Base-by-base conservation (phyloP, 2,888 invertebrate species). In the Aspidapion aeneum region DNA sequence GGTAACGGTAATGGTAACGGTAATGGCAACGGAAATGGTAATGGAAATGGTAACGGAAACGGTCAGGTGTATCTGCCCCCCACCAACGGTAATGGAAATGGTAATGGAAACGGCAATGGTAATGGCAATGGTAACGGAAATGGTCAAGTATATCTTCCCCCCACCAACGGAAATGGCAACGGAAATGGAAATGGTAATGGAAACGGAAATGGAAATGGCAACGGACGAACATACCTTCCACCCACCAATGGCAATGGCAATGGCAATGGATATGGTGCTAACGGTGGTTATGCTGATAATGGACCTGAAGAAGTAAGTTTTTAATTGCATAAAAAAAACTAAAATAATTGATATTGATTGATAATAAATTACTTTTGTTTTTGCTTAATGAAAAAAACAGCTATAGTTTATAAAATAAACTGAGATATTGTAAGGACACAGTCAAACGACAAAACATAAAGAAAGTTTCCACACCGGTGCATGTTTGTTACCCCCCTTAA, bases 161-260 rank as follows among this genome's bases (percentile, higher is more conserved):
- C 70, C 9, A 63, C 61, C n/a, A 67, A 67, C 35, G 65, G 63
- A 18, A 68, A 71, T 48, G 62, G 63, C 12, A 62, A 62, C 52
- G 49, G 49, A 48, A 61, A 62, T 16, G 68, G 66, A 48, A 66
- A 67, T 59, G 51, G 57, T n/a, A 77, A 50, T 58, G 62, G 68
- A 69, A 17, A 67, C 63, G 54, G 61, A 55, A 63, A 63, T 52
- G 58, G 48, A 20, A 63, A 66, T 55, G 67, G 70, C 17, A 63
- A 73, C 51, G 73, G 72, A 2, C 70, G 70, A 55, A 71, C 70
- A 50, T 76, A 70, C 75, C 71, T 74, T 55, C 59, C 55, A 22
- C 55, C 50, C 22, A 49, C 54, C 70, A 17, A 67, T 63, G 54
- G 62, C 52, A 63, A 63, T 52, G 61, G 48, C 19, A 63, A 66